Evolutionary conservation across 2,113 vertebrate genomes (phyloP).

Genomic region (Grammomys surdaster): DNA sequence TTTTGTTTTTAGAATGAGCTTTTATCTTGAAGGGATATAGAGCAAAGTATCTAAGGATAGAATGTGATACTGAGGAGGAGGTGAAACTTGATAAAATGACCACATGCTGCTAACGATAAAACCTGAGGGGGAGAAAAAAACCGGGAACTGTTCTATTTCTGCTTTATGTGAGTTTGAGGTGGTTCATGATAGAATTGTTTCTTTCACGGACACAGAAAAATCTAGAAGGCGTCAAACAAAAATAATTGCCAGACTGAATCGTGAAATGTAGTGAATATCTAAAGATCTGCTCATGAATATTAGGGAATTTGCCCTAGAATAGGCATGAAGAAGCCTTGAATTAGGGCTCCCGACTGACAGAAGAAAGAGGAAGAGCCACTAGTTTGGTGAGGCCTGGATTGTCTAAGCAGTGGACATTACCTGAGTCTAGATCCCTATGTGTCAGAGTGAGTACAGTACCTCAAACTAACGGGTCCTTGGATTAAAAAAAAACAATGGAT

Average conservation of each 20-base stretch:
- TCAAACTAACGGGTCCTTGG: neutral
- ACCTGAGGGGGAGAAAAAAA: neutral
- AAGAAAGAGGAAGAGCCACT: neutral
- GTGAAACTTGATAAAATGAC: neutral
- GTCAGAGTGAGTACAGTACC: neutral
- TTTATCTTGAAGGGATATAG: neutral
- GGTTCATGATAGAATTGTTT: neutral
- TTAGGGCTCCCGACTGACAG: neutral
- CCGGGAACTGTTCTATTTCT: neutral
- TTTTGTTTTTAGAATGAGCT: neutral
- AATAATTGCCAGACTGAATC: constrained; percentile 9
- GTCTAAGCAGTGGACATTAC: neutral
- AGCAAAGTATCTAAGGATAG: neutral
- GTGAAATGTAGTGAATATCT: neutral
- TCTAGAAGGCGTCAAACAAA: constrained; percentile 36
- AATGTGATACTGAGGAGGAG: neutral
- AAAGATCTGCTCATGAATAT: neutral
- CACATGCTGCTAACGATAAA: neutral
- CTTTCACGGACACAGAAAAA: constrained; percentile 21
- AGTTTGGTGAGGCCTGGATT: neutral
- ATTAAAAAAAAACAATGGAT: neutral
- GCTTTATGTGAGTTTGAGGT: neutral
- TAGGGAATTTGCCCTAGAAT: neutral
- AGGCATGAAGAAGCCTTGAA: neutral
- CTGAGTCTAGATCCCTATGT: neutral